Base-by-base conservation (phyloP, 2,113 vertebrate species). In the Glaucomys volans region DNA sequence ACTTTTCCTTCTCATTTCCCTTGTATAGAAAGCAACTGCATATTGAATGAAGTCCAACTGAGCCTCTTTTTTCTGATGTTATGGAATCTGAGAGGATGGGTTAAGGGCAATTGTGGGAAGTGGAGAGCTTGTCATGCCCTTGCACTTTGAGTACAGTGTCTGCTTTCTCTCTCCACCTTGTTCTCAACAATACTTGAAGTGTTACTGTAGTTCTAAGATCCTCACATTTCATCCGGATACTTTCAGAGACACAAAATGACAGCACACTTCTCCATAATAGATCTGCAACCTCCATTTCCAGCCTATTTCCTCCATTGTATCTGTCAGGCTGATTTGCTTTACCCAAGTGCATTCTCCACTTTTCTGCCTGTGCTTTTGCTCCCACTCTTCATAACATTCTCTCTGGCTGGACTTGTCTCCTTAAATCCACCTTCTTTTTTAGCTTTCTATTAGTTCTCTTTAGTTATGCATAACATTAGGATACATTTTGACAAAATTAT, bases 1-100 rank as follows among this genome's bases (percentile, higher is more conserved):
- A 77, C 16, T 75, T 95, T 86, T 91, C 37, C 42, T 93, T 91
- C 92, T 95, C 54, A 52, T 83, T n/a, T 82, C 32, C 40, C 84
- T 93, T 85, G 57, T 44, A 69, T 42, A 90, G 57, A 95, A 91
- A 96, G 47, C n/a, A 90, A 76, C 57, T 88, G 13, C 26, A 67
- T 62, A 11, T 67, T 81, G 40, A 94, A 84, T 9, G 4, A 91
- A 87, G 50, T 57, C 40, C 17, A 59, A 28, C 59, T 96, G 5
- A 40, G 32, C 32, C 66, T 76, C 42, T 96, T 94, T 92, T 50
- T 40, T 96, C 35, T 84, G 62, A 71, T 91, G 20, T 79, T 86
- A 35, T 54, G 8, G 79, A 82, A 20, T 90, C 66, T 90, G n/a
- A 95, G 86, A 59, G 67, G 8, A 42, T 90, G 42, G 85, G 24